These are phyloP conservation scores for Agapornis roseicollis DNA, from an alignment of 2,113 vertebrate genomes.

Conservation along the genomic window DNA sequence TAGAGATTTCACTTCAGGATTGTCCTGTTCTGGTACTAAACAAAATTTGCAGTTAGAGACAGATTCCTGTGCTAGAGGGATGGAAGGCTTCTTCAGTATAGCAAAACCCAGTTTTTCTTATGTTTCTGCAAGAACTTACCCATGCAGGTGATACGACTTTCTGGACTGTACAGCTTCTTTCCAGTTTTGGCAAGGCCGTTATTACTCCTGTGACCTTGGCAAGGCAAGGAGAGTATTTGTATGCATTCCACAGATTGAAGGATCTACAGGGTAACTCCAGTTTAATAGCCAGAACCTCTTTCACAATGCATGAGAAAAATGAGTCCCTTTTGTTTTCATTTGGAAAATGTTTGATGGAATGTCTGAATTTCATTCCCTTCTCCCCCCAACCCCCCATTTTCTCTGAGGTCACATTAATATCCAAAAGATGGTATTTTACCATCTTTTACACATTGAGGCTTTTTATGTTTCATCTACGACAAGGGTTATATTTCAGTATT, in stretches of 20 bases:
- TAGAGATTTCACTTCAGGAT: not conserved
- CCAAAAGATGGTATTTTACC: not conserved
- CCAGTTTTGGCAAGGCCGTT: not conserved
- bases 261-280: not conserved
- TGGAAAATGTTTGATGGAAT: not conserved
- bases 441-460: not conserved
- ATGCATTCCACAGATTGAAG: conserved; percentile 1
- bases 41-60: not conserved
- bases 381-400: not conserved
- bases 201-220: conserved; percentile 1
- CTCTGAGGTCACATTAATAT: conserved; percentile 22
- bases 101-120: not conserved
- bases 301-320: conserved; percentile 12
- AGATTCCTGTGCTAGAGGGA: not conserved
- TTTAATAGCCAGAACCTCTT: not conserved
- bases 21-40: not conserved
- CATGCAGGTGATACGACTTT: not conserved
- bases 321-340: not conserved
- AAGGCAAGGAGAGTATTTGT: not conserved
- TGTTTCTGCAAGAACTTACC: not conserved
- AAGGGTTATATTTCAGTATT: conserved; percentile 15
- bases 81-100: not conserved
- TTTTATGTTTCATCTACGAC: conserved; percentile 14
- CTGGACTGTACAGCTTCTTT: conserved; percentile 9
- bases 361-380: not conserved